These are phyloP conservation scores for Leptatherina wallacei DNA, from an alignment of 2,797 vertebrate species.

Conservation along the genomic window DNA sequence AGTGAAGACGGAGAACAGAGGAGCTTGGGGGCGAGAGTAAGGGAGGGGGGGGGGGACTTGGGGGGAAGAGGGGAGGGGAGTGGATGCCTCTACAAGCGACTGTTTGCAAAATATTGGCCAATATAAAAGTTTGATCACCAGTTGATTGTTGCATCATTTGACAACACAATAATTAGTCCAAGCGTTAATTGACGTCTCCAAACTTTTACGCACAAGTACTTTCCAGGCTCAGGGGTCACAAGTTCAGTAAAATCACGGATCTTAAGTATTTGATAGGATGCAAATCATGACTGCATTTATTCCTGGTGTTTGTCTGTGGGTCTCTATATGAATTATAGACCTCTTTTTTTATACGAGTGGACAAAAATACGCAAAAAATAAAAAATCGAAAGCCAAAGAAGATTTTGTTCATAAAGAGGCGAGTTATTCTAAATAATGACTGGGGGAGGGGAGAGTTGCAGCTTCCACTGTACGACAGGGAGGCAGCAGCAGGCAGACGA, in stretches of 20 bases:
- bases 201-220: constrained; percentile 64
- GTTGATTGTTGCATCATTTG: constrained; percentile 55
- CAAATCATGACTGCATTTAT: background rate
- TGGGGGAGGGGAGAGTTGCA: constrained; percentile 63
- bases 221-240: background rate
- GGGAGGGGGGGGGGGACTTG: constrained; percentile 15
- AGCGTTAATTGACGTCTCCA: constrained; percentile 57
- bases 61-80: constrained; percentile 71
- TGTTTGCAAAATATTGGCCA: constrained; percentile 80
- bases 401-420: constrained; percentile 60
- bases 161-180: constrained; percentile 9
- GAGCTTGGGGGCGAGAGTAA: constrained; percentile 74
- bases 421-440: constrained; percentile 62
- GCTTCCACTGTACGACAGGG: constrained; percentile 79
- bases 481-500: constrained; percentile 87
- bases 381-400: constrained; percentile 45
- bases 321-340: rapidly evolving
- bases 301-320: background rate
- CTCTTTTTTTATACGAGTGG: background rate
- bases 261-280: background rate
- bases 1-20: constrained; percentile 79
- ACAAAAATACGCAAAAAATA: constrained; percentile 40
- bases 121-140: constrained; percentile 67
- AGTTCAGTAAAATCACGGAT: constrained; percentile 4
- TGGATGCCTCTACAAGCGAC: constrained; percentile 79